These are phyloP conservation scores for Alitta virens DNA, from an alignment of 2,888 invertebrate species.

Conservation along the genomic window DNA sequence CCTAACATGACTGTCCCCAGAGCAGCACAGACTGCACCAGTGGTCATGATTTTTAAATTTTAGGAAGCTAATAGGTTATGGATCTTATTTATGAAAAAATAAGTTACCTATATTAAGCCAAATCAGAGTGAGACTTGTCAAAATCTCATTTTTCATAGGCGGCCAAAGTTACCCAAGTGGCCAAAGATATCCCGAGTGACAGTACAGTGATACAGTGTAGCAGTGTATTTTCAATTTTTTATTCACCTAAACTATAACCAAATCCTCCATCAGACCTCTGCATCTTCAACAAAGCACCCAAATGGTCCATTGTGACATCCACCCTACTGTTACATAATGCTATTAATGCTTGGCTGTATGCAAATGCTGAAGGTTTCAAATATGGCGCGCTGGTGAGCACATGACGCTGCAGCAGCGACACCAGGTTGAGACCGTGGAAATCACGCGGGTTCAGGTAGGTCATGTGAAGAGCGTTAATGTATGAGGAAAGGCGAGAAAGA, in stretches of 20 bases:
- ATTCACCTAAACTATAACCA: not conserved
- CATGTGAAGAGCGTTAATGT: not conserved
- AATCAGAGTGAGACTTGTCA: too few species aligned
- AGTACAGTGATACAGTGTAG: too few species aligned
- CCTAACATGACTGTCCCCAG: too few species aligned
- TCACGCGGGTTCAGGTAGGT: conserved; percentile 1
- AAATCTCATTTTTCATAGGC: too few species aligned
- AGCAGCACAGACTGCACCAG: too few species aligned
- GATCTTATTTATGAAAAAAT: too few species aligned
- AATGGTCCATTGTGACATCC: not conserved
- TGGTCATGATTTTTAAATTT: too few species aligned
- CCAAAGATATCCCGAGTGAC: too few species aligned
- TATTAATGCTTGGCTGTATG: not conserved
- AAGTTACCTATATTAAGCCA: too few species aligned
- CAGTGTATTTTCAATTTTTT: too few species aligned
- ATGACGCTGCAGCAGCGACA: not conserved
- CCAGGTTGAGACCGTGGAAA: not conserved
- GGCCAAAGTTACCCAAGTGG: too few species aligned
- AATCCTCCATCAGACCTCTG: not conserved
- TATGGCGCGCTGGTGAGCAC: not conserved
- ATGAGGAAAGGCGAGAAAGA: not conserved
- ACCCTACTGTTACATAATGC: not conserved
- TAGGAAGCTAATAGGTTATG: too few species aligned
- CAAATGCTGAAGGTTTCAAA: not conserved
- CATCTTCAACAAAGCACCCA: not conserved